Base-by-base conservation (phyloP, 2,797 vertebrate species). In the Acanthurus lineatus region DNA sequence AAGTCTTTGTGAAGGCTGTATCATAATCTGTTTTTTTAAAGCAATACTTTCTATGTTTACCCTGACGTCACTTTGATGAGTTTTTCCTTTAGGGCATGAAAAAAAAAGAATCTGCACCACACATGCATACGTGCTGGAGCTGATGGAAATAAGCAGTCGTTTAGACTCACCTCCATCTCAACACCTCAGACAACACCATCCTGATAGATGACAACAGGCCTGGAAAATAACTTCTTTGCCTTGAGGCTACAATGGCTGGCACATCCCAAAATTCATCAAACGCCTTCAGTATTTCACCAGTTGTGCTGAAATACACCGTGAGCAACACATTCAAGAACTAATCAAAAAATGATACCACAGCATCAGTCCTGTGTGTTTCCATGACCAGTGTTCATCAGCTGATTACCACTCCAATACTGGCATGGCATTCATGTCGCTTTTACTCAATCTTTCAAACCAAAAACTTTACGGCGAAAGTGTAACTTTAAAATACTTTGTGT, bases 51-150 rank as follows among this genome's bases (percentile, higher is more conserved):
- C 63, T 59, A 56, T 78, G 81, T 75, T 89, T 77, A 79, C 73
- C 19, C 52, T 78, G 59, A 66, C 28, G 57, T 81, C 81, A 84
- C 63, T 82, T 87, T 84, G 82, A 89, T 69, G 61, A 67, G 53
- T 57, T 70, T 77, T 77, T 14, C 75, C 86, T 83, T 81, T 54
- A 62, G 78, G 86, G 68, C 40, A 51, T 16, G 16, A 48, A 48
- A 19, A 51, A 51, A 51, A n/a, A n/a, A 51, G 8, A 51, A 51
- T 1, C 5, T 17, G 25, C 6, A 67, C 42, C 69, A 52, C 53
- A 70, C 8, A 9, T 64, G 67, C 74, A 73, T 73, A 17, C 3
- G 19, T 69, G 72, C 67, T 76, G 85, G 69, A 76, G 19, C 63
- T 77, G 11, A 48, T 57, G 22, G 51, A 85, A 77, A 74, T 61